A percentile compares a stretch with the other conserved stretches of the same genome.
These are phyloP conservation scores for Argyra leucocephala DNA, from an alignment of 2,888 invertebrate species.

Conservation along the genomic window DNA sequence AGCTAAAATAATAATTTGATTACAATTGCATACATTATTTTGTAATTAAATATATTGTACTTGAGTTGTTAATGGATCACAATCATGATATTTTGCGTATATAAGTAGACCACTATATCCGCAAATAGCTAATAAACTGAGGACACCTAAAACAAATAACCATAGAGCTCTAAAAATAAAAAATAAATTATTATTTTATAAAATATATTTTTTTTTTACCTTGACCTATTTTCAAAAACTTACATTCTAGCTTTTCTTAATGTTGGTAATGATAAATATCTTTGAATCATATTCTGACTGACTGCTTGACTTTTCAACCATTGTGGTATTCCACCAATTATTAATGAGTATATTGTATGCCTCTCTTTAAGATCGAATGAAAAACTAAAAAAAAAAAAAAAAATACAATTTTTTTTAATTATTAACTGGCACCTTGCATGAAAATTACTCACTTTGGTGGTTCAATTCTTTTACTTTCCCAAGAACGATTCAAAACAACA, in stretches of 20 bases:
- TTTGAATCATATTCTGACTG: slow-evolving; percentile 71
- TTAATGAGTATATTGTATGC: slow-evolving; percentile 63
- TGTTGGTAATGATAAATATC: slow-evolving; percentile 61
- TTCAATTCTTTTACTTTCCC: slow-evolving; percentile 53
- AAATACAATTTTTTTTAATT: too few species aligned
- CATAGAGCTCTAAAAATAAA: slow-evolving; percentile 41
- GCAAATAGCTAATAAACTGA: slow-evolving; percentile 63
- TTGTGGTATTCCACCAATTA: slow-evolving; percentile 60
- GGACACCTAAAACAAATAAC: slow-evolving; percentile 70
- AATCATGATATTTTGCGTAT: slow-evolving; percentile 72
- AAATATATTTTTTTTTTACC: too few species aligned
- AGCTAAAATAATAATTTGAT: slow-evolving; percentile 40
- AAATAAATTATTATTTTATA: slow-evolving; percentile 9
- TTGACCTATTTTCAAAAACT: slow-evolving; percentile 36
- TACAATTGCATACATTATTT: slow-evolving; percentile 20
- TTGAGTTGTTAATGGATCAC: slow-evolving; percentile 72
- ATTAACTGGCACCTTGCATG: background rate
- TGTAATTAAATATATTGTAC: slow-evolving; percentile 33
- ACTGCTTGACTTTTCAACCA: slow-evolving; percentile 65
- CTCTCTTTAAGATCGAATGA: slow-evolving; percentile 59
- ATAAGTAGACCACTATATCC: slow-evolving; percentile 79
- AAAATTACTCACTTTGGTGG: slow-evolving; percentile 49
- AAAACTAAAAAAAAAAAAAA: slow-evolving; percentile 44
- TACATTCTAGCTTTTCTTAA: slow-evolving; percentile 54
- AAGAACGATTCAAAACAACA: slow-evolving; percentile 50